These are phyloP conservation scores for Heliocidaris erythrogramma DNA, from an alignment of 35 echinoderm and acorn worm species.

Conservation along the genomic window DNA sequence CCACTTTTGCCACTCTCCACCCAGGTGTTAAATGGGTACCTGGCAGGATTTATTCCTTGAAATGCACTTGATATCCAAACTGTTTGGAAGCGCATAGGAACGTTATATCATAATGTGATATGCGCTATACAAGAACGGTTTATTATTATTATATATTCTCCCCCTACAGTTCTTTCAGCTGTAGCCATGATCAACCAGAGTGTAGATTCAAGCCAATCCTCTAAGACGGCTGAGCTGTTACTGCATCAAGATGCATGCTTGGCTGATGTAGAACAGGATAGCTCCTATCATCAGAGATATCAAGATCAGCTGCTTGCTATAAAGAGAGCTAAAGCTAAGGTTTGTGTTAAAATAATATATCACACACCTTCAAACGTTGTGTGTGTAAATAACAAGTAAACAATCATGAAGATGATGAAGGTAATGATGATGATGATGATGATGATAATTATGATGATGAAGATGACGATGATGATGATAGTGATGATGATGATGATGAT, in stretches of 20 bases:
- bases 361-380: neutral
- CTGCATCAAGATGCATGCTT: conserved; percentile 65
- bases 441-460: too few relatives aligned
- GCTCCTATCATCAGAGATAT: conserved; percentile 71
- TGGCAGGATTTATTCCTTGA: too few relatives aligned
- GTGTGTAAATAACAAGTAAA: neutral
- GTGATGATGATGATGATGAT: too few relatives aligned
- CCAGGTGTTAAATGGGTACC: too few relatives aligned
- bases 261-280: conserved; percentile 73
- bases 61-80: too few relatives aligned
- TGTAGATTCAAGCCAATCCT: conserved; percentile 72
- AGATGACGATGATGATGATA: too few relatives aligned
- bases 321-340: conserved; percentile 79
- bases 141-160: neutral
- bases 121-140: too few relatives aligned
- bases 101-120: too few relatives aligned
- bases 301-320: conserved; percentile 65
- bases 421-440: too few relatives aligned
- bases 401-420: neutral
- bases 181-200: conserved; percentile 88
- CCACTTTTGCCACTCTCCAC: too few relatives aligned
- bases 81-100: too few relatives aligned
- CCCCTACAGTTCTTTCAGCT: conserved; percentile 68
- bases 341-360: conserved; percentile 6
- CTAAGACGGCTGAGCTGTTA: conserved; percentile 65